phyloP scores from a whole-genome alignment of 2,113 vertebrate genomes.

The Cochlearius cochlearius region DNA sequence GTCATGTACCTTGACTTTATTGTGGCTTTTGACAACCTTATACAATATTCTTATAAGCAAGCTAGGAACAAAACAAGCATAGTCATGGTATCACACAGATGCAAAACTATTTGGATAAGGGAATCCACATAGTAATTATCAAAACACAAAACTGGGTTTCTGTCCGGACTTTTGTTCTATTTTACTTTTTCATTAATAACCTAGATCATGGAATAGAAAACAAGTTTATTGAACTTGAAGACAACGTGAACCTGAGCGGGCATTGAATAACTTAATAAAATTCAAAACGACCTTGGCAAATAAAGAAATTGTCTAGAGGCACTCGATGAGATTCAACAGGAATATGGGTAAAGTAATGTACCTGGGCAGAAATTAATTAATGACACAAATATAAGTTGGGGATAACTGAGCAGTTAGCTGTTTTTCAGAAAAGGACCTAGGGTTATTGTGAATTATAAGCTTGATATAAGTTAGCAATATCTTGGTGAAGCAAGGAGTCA shows the following conservation, averaged over 20 bases:
- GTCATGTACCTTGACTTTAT: neutral
- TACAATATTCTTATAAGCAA: neutral
- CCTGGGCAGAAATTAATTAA: neutral
- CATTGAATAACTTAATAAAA: neutral
- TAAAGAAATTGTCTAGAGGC: neutral
- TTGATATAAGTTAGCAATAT: neutral
- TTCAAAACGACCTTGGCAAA: neutral
- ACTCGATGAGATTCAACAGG: neutral
- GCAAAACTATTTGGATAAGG: neutral
- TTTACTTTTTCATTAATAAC: constrained; percentile 8
- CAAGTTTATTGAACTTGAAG: constrained; percentile 1
- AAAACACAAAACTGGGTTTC: neutral
- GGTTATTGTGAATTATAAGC: neutral
- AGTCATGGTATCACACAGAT: neutral
- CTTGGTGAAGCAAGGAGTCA: neutral
- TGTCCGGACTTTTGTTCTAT: neutral
- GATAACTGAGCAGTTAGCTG: neutral
- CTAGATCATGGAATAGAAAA: neutral
- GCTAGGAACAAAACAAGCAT: neutral
- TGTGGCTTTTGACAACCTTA: neutral
- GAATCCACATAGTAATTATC: neutral
- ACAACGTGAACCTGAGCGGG: neutral
- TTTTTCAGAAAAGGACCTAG: neutral
- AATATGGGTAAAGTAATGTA: neutral
- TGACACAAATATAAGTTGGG: neutral